Base-by-base conservation (phyloP, 2,797 vertebrate species). In the Gymnopithys bicolor region DNA sequence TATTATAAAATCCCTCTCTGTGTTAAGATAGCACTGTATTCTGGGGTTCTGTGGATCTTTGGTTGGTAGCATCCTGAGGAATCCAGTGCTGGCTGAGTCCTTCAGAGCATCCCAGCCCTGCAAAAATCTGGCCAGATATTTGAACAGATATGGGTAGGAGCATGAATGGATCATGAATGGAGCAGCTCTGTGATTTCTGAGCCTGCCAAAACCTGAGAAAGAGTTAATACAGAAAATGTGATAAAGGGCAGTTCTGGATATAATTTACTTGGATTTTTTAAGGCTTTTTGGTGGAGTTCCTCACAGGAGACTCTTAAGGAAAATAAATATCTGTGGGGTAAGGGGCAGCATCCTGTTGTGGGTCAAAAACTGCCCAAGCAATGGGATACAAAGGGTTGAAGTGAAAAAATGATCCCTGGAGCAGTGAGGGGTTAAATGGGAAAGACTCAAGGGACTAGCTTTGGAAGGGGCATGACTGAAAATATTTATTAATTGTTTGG, bases 281-380 rank as follows among this genome's bases (percentile, higher is more conserved):
- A 90, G 78, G 48, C 28, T 63, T 94, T 95, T 95, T 93, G 90
- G 90, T 93, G 51, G 63, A 89, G 49, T 75, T 74, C 84, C 76
- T 93, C 91, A 79, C 86, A 87, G 92, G 93, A 95, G 94, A 78
- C 75, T 86, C 67, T 95, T 94, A 95, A 93, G 89, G 87, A 97
- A 97, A 96, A 96, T 75, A 96, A 95, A 96, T 94, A 96, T 92
- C 87, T 84, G 63, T 1, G 0, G 90, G 89, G 84, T 93, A 93
- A 92, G 92, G 94, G 96, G 76, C 91, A 94, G 85, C 83, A 78
- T 96, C 95, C 95, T 95, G 90, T 93, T 91, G 93, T 85, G 93
- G 94, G 92, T 96, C 95, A 96, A 94, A 95, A 94, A 84, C 78
- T 71, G 80, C 81, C 84, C 10, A 3, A 75, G 75, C 19, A 2